Conservation (phyloP, 2,113 vertebrate genomes). For the Macrotus californicus region DNA sequence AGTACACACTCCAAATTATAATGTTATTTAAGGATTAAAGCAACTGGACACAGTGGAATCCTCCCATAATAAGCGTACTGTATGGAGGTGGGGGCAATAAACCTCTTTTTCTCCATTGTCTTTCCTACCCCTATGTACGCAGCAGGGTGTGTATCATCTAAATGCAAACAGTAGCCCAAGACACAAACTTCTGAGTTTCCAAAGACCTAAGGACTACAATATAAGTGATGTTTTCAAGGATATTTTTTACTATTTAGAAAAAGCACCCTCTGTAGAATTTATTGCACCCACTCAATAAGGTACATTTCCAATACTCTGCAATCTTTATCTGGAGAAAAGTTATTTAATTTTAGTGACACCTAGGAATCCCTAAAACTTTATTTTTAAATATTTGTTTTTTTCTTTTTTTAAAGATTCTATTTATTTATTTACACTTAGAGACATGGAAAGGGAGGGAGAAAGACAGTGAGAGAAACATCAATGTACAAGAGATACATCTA, state of each 20-base stretch:
- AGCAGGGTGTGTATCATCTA: not conserved
- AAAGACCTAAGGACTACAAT: not conserved
- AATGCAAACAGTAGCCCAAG: not conserved
- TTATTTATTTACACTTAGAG: too few relatives aligned
- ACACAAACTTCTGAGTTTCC: not conserved
- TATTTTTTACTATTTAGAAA: not conserved
- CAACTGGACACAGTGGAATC: not conserved
- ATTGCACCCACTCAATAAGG: not conserved
- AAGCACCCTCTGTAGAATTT: not conserved
- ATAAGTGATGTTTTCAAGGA: not conserved
- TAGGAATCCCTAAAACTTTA: not conserved
- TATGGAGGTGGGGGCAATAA: not conserved
- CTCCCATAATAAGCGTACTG: not conserved
- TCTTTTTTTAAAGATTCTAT: too few relatives aligned
- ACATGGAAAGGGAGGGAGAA: too few relatives aligned
- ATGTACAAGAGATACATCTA: too few relatives aligned
- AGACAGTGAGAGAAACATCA: too few relatives aligned
- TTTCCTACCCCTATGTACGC: not conserved
- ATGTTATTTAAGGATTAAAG: not conserved
- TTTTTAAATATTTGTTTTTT: not conserved
- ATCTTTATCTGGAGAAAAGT: not conserved
- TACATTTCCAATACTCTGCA: not conserved
- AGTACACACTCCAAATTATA: not conserved
- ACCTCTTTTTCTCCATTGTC: not conserved
- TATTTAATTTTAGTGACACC: not conserved